These are phyloP conservation scores for Tribolium freemani DNA, from an alignment of 2,888 invertebrate genomes.

Conservation along the genomic window DNA sequence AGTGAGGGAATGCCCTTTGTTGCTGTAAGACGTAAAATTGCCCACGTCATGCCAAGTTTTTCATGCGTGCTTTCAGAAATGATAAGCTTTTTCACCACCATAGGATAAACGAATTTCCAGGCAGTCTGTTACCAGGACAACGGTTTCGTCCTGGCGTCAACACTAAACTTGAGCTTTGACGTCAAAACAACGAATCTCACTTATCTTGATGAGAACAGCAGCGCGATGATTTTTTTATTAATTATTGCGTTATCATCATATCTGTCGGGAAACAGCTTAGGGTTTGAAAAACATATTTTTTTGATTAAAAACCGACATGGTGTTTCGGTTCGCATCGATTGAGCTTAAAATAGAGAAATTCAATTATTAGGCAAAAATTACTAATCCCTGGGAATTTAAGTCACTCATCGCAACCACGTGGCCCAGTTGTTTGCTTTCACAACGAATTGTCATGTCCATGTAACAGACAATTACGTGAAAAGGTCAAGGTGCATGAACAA, in stretches of 20 bases:
- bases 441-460: constrained; percentile 5
- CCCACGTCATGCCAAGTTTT: constrained; percentile 21
- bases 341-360: neutral
- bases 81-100: constrained; percentile 23
- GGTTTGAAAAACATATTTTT: neutral
- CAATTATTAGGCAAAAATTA: neutral
- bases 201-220: constrained; percentile 35
- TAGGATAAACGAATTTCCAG: constrained; percentile 45
- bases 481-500: constrained; percentile 26
- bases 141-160: constrained; percentile 49
- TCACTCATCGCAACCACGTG: neutral
- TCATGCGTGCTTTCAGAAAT: constrained; percentile 15
- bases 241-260: constrained; percentile 13
- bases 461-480: constrained; percentile 24
- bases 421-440: neutral
- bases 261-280: neutral
- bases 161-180: constrained; percentile 47
- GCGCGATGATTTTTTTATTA: constrained; percentile 26
- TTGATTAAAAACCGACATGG: neutral
- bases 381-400: neutral
- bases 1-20: neutral
- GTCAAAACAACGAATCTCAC: constrained; percentile 47
- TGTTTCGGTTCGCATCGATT: neutral
- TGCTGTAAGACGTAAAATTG: constrained; percentile 6
- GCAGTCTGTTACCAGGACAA: constrained; percentile 51